Conservation (phyloP, 2,888 invertebrate genomes). For the Sphaerolaimus hirsutus region DNA sequence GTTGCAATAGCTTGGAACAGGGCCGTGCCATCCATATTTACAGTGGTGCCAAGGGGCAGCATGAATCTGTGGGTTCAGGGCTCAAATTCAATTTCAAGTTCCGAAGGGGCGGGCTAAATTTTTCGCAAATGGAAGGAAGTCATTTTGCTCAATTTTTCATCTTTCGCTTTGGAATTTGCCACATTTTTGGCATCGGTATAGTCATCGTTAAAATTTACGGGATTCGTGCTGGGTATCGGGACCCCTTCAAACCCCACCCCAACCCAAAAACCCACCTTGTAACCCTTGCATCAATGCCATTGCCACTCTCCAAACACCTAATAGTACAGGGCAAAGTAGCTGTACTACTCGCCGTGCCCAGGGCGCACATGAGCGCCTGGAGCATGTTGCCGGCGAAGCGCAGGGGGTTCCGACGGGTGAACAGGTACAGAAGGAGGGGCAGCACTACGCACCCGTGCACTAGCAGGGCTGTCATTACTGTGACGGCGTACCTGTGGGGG, state of each 20-base stretch:
- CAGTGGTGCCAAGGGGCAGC: constrained; percentile 11
- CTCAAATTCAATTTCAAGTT: too few relatives aligned
- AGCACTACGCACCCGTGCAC: constrained; percentile 69
- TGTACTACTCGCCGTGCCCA: constrained; percentile 62
- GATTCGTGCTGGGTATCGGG: too few relatives aligned
- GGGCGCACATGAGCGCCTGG: constrained; percentile 70
- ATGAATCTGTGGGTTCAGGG: too few relatives aligned
- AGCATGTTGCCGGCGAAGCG: constrained; percentile 35
- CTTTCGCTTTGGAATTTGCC: too few relatives aligned
- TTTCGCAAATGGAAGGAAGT: too few relatives aligned
- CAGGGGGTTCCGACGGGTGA: constrained; percentile 52
- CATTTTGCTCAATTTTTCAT: too few relatives aligned
- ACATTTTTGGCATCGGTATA: too few relatives aligned
- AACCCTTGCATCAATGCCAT: constrained; percentile 9
- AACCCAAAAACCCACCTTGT: too few relatives aligned
- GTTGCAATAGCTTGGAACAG: constrained; percentile 56
- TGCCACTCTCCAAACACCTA: constrained; percentile 9
- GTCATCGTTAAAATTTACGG: too few relatives aligned
- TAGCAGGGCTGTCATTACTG: constrained; percentile 34
- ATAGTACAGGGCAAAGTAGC: constrained; percentile 8
- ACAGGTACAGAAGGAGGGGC: constrained; percentile 54
- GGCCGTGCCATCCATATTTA: constrained; percentile 12
- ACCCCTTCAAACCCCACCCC: too few relatives aligned
- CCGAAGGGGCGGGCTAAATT: too few relatives aligned
- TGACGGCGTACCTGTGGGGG: constrained; percentile 40